These are phyloP conservation scores for Papilio helenus DNA, from an alignment of 1,140 invertebrate genomes.

Conservation along the genomic window DNA sequence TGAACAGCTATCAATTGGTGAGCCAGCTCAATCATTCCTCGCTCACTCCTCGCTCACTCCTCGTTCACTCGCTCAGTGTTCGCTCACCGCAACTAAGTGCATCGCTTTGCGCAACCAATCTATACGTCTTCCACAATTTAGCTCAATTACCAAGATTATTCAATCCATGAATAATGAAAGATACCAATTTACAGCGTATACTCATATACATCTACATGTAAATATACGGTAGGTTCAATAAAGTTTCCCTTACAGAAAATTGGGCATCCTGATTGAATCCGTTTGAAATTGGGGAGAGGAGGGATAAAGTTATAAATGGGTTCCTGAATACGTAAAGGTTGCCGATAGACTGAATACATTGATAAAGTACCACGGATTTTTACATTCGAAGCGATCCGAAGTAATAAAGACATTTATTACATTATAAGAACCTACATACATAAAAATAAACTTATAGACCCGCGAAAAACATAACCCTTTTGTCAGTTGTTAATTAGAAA, in stretches of 20 bases:
- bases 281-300: constrained; percentile 21
- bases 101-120: constrained; percentile 13
- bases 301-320: constrained; percentile 27
- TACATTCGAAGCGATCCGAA: background rate
- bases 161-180: background rate
- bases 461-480: too few species aligned
- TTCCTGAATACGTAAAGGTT: constrained; percentile 20
- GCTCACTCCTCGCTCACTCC: background rate
- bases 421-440: background rate
- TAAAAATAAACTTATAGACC: too few species aligned
- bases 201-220: background rate
- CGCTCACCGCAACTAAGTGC: constrained; percentile 25
- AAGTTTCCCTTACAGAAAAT: constrained; percentile 20
- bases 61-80: background rate
- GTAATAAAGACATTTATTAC: background rate
- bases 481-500: background rate
- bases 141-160: constrained; percentile 8
- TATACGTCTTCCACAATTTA: constrained; percentile 16
- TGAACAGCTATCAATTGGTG: constrained; percentile 5
- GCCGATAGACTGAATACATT: constrained; percentile 20
- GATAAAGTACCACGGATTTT: constrained; percentile 8
- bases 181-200: background rate
- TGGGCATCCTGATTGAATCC: constrained; percentile 14
- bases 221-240: constrained; percentile 3
- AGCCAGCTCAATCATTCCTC: background rate